Evolutionary conservation across 1,140 invertebrate species (phyloP).

Genomic region (Drosophila nebulosa): DNA sequence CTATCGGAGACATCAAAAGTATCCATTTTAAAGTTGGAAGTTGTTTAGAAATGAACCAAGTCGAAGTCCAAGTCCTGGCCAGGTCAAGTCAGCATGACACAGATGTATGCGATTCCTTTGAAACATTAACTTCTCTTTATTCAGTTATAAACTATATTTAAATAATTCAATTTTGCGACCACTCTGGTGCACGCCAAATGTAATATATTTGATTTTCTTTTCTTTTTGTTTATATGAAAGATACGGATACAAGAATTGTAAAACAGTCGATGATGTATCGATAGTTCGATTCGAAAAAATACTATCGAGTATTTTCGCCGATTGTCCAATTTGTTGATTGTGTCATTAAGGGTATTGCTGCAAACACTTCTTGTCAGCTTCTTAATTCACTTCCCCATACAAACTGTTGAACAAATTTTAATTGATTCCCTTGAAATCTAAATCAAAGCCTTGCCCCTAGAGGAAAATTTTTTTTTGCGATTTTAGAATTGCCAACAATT

Average conservation of each 20-base stretch:
- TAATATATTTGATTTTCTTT: not conserved
- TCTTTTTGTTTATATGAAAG: not conserved
- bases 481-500: no score
- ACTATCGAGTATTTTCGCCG: not conserved
- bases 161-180: not conserved
- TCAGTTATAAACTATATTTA: not conserved
- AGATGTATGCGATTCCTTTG: not conserved
- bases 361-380: no score
- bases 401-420: no score
- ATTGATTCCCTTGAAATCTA: no score
- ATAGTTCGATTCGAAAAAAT: not conserved
- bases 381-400: no score
- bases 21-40: slow-evolving; percentile 50
- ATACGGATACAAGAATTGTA: not conserved
- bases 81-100: not conserved
- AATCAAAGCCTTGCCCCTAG: no score
- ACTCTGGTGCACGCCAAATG: not conserved
- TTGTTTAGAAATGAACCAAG: not conserved
- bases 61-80: not conserved
- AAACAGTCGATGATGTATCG: not conserved
- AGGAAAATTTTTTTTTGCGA: no score
- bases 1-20: slow-evolving; percentile 74
- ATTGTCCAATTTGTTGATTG: not conserved
- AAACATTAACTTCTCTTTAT: not conserved
- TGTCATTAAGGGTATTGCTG: not conserved